phyloP scores from a whole-genome alignment of 2,888 invertebrate genomes.

The Dermolepida albohirtum region DNA sequence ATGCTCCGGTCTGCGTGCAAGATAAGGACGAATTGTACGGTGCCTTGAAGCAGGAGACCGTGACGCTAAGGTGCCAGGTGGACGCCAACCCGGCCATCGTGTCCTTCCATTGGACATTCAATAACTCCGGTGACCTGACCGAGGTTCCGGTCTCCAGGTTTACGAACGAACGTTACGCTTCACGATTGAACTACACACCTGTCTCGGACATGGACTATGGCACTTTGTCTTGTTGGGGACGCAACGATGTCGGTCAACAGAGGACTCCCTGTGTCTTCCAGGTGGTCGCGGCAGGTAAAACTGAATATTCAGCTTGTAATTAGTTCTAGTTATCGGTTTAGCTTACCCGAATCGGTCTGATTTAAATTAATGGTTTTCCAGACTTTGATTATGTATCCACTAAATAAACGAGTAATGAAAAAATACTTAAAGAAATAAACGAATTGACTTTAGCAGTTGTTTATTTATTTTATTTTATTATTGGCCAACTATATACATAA shows the following conservation, averaged over 20 bases:
- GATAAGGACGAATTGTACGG: conserved; percentile 86
- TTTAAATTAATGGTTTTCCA: too few species aligned
- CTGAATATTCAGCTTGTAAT: background rate
- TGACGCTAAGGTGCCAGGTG: conserved; percentile 85
- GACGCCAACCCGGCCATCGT: conserved; percentile 89
- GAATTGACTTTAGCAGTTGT: too few species aligned
- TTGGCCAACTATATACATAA: too few species aligned
- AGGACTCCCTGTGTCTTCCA: conserved; percentile 88
- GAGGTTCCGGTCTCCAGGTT: conserved; percentile 79
- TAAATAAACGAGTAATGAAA: too few species aligned
- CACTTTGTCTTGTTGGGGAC: conserved; percentile 87
- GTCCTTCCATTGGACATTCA: conserved; percentile 93
- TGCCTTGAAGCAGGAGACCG: conserved; percentile 89
- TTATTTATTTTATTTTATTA: too few species aligned
- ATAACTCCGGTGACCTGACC: conserved; percentile 88
- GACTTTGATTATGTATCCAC: too few species aligned
- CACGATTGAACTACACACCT: conserved; percentile 86
- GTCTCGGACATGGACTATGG: conserved; percentile 90
- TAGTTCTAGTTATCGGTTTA: too few species aligned
- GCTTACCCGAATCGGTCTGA: too few species aligned
- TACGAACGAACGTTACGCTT: conserved; percentile 75
- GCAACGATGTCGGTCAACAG: conserved; percentile 86
- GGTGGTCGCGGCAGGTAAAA: conserved; percentile 83
- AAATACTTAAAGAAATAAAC: too few species aligned
- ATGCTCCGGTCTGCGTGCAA: conserved; percentile 82